Base-by-base conservation (phyloP, 2,113 vertebrate species). In the Rousettus leschenaultii region DNA sequence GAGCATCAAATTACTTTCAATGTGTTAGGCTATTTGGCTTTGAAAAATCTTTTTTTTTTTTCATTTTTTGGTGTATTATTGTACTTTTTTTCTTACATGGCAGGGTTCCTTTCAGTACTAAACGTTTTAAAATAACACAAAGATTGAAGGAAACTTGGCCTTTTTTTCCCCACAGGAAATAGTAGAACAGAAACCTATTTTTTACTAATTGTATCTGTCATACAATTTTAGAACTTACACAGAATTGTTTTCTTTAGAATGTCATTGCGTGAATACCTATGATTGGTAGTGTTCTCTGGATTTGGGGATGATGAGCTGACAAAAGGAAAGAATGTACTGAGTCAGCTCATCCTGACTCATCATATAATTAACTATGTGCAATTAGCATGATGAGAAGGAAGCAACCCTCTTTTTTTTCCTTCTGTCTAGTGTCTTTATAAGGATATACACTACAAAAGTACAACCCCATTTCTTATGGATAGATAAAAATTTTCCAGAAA, bases 161-260 rank as follows among this genome's bases (percentile, higher is more conserved):
- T 75, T 75, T 94, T 1, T 5, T 14, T 21, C 4, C 14, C 51
- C 51, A 43, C 6, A 48, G 38, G 80, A 89, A 65, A 59, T 65
- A 87, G 59, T 2, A 78, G 63, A 48, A 84, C 22, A 51, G 24
- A 92, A 35, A 24, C 0, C 22, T 3, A 14, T 38, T 79, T 95
- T 45, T 79, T 33, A 77, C 18, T 96, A 95, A 94, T 95, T n/a
- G 0, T 63, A 59, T 94, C 48, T 97, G 38, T 78, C 91, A 95
- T 13, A 91, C 45, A 93, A 77, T 14, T 96, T 98, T 92, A 78
- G 89, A 89, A 97, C 57, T 86, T 28, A 86, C 18, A 55, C 0
- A 24, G 1, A 93, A 79, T 96, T 96, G 15, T 95, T 94, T 96
- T 97, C 30, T 94, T 98, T 78, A 61, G 35, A 92, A 33, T 91